Percentiles rank a stretch among this genome's conserved stretches.
Conservation (phyloP, 1,140 invertebrate genomes). For the Ylistrum balloti region DNA sequence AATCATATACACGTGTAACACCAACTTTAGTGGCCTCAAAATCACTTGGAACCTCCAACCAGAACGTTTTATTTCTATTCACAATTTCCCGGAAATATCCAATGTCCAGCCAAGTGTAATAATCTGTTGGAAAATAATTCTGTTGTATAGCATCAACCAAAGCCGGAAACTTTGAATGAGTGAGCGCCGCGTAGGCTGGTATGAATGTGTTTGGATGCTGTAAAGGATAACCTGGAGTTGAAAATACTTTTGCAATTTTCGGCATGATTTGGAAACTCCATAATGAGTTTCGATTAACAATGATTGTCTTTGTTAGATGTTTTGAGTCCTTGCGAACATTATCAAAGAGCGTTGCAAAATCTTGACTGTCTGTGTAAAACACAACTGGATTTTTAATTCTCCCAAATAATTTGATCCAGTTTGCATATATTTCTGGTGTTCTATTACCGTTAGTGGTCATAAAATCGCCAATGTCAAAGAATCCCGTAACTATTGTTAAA, state of each 20-base stretch:
- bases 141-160: constrained; percentile 53
- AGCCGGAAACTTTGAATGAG: constrained; percentile 67
- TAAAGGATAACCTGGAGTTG: constrained; percentile 62
- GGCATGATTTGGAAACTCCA: constrained; percentile 68
- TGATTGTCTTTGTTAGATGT: not conserved
- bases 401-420: constrained; percentile 45
- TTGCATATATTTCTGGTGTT: not conserved
- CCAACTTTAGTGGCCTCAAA: constrained; percentile 66
- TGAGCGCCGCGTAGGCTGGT: constrained; percentile 68
- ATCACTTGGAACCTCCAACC: constrained; percentile 64
- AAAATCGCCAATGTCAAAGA: constrained; percentile 52
- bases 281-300: constrained; percentile 47
- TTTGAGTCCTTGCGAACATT: not conserved
- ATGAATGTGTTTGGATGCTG: constrained; percentile 65
- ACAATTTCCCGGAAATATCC: constrained; percentile 68
- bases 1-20: constrained; percentile 63
- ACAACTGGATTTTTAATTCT: constrained; percentile 51
- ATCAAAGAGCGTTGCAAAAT: constrained; percentile 35
- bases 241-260: constrained; percentile 66
- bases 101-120: constrained; percentile 70
- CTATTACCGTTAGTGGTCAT: not conserved
- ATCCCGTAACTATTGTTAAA: constrained; percentile 54
- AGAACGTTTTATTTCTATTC: constrained; percentile 55
- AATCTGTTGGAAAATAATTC: constrained; percentile 64
- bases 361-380: constrained; percentile 52